Evolutionary conservation across 2,113 vertebrate genomes (phyloP).

Genomic region (Mormoops blainvillei): DNA sequence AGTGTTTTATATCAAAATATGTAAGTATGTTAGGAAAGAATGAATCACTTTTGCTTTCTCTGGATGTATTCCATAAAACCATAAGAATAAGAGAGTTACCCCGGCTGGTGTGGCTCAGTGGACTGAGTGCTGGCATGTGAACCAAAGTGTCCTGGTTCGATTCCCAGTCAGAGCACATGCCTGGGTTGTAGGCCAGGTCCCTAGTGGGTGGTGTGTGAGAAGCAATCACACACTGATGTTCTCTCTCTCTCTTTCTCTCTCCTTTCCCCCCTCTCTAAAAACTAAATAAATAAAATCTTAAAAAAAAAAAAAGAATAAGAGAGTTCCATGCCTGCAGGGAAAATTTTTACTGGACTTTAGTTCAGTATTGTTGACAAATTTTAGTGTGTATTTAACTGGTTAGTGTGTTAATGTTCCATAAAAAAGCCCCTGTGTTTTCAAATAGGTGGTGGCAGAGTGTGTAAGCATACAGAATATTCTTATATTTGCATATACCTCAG

Average conservation of each 20-base stretch:
- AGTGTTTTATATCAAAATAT: not conserved
- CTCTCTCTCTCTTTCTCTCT: too few relatives aligned
- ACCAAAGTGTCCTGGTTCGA: too few relatives aligned
- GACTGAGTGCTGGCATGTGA: too few relatives aligned
- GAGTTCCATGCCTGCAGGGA: not conserved
- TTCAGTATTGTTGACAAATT: not conserved
- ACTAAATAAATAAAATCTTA: too few relatives aligned
- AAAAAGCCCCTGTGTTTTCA: not conserved
- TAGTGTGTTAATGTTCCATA: not conserved
- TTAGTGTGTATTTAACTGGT: not conserved
- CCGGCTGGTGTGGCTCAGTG: too few relatives aligned
- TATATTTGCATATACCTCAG: fast-evolving
- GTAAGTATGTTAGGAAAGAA: not conserved
- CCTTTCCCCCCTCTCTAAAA: too few relatives aligned
- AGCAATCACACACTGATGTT: too few relatives aligned
- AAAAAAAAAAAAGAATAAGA: too few relatives aligned
- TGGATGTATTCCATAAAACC: not conserved
- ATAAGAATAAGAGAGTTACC: not conserved
- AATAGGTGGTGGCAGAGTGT: not conserved
- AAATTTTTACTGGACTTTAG: not conserved
- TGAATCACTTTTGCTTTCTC: not conserved
- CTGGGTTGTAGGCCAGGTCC: too few relatives aligned
- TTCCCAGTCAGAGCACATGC: too few relatives aligned
- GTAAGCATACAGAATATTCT: not conserved
- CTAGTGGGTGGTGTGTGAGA: too few relatives aligned